These are phyloP conservation scores for Sinonovacula constricta DNA, from an alignment of 1,140 invertebrate species.

Conservation along the genomic window DNA sequence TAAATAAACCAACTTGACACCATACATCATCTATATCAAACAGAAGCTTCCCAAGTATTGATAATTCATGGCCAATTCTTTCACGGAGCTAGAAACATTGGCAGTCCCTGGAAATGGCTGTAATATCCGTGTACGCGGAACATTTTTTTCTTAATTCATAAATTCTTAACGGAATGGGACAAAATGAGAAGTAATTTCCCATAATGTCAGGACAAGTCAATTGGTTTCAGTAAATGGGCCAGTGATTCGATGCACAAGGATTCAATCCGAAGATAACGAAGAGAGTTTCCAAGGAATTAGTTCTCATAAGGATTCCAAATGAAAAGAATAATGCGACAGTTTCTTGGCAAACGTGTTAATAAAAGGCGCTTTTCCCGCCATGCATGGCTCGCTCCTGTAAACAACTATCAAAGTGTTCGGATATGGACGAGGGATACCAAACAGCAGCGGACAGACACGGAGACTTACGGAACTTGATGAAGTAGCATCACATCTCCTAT, in stretches of 20 bases:
- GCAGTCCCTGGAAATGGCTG: slow-evolving; percentile 25
- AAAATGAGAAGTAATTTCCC: slow-evolving; percentile 50
- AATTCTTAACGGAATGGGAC: slow-evolving; percentile 35
- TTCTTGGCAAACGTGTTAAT: too few relatives aligned
- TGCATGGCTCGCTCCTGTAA: too few relatives aligned
- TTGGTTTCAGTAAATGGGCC: slow-evolving; percentile 41
- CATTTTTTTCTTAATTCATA: slow-evolving; percentile 32
- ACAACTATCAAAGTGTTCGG: too few relatives aligned
- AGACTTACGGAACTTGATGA: too few relatives aligned
- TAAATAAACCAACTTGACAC: slow-evolving; percentile 42
- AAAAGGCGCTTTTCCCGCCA: too few relatives aligned
- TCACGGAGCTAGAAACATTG: slow-evolving; percentile 23
- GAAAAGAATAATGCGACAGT: too few relatives aligned
- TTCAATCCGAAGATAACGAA: slow-evolving; percentile 37
- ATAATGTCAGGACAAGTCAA: slow-evolving; percentile 51
- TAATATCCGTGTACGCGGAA: slow-evolving; percentile 29
- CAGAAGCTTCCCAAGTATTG: slow-evolving; percentile 24
- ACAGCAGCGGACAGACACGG: too few relatives aligned
- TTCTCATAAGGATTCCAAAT: too few relatives aligned
- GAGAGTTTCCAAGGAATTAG: too few relatives aligned
- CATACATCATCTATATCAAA: slow-evolving; percentile 14
- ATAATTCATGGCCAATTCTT: slow-evolving; percentile 48
- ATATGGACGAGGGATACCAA: too few relatives aligned
- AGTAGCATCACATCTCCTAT: too few relatives aligned
- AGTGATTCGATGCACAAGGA: slow-evolving; percentile 42